phyloP scores from a whole-genome alignment of 2,797 vertebrate species.

The Gymnoscopelus microlampas region DNA sequence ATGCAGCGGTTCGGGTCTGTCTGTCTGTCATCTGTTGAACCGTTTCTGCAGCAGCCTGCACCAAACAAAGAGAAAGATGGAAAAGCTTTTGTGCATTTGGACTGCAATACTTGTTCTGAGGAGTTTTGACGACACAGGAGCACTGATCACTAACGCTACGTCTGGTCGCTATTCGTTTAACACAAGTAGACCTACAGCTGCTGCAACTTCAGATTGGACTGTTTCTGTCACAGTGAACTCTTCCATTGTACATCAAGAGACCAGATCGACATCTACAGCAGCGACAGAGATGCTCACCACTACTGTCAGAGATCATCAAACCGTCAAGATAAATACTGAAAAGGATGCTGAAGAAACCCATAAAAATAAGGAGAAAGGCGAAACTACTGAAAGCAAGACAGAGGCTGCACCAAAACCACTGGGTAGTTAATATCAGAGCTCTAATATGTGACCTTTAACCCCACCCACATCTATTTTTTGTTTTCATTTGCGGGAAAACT shows the following conservation, averaged over 20 bases:
- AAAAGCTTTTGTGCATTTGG: slow-evolving; percentile 51
- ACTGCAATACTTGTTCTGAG: slow-evolving; percentile 51
- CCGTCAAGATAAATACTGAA: slow-evolving; percentile 17
- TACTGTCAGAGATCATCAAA: slow-evolving; percentile 13
- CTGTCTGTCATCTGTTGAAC: slow-evolving; percentile 43
- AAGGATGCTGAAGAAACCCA: not conserved
- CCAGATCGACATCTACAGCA: slow-evolving; percentile 26
- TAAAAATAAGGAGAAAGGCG: slow-evolving; percentile 10
- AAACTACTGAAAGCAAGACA: slow-evolving; percentile 6
- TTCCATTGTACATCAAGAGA: slow-evolving; percentile 7
- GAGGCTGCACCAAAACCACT: slow-evolving; percentile 28
- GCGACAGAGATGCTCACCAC: slow-evolving; percentile 11
- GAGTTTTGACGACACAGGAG: slow-evolving; percentile 18
- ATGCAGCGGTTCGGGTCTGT: slow-evolving; percentile 51
- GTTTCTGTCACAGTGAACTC: slow-evolving; percentile 23
- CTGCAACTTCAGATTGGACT: slow-evolving; percentile 23
- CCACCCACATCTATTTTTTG: not conserved
- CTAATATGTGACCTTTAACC: not conserved
- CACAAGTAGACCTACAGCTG: slow-evolving; percentile 8
- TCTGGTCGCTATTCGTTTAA: slow-evolving; percentile 17
- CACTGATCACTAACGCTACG: slow-evolving; percentile 19
- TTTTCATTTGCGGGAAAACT: not conserved
- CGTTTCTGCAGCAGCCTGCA: slow-evolving; percentile 25
- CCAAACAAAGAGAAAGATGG: slow-evolving; percentile 64
- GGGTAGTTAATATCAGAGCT: slow-evolving; percentile 49